These are phyloP conservation scores for Hypomecis punctinalis DNA, from an alignment of 2,888 invertebrate genomes.

Conservation along the genomic window DNA sequence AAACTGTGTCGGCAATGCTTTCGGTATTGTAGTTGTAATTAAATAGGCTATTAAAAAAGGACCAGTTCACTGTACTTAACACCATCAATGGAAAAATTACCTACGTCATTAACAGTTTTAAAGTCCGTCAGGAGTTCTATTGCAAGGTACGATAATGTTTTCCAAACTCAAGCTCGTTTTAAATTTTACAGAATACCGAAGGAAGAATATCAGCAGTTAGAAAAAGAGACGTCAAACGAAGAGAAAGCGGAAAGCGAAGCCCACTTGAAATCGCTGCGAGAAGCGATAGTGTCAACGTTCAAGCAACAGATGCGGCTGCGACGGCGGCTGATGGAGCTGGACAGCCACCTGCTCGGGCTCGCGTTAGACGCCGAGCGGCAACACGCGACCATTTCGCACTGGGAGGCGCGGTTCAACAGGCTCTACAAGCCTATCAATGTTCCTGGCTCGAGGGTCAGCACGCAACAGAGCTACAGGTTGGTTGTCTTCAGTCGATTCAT, in stretches of 20 bases:
- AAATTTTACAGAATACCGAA: constrained; percentile 55
- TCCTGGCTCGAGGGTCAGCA: constrained; percentile 84
- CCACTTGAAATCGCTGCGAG: constrained; percentile 88
- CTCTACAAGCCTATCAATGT: constrained; percentile 87
- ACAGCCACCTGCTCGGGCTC: constrained; percentile 93
- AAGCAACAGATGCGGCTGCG: constrained; percentile 97
- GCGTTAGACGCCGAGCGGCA: constrained; percentile 95
- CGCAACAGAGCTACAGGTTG: constrained; percentile 86
- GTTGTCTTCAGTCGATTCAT: background rate
- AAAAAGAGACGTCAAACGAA: constrained; percentile 61
- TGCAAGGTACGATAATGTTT: background rate
- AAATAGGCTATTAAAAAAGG: too few relatives aligned
- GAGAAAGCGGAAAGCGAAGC: constrained; percentile 67
- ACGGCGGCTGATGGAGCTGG: constrained; percentile 94
- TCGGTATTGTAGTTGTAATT: too few relatives aligned
- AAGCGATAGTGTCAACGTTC: constrained; percentile 94
- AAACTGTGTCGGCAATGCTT: too few relatives aligned
- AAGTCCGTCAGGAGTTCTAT: too few relatives aligned
- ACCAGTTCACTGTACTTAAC: too few relatives aligned
- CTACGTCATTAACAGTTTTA: too few relatives aligned
- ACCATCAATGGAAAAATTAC: too few relatives aligned
- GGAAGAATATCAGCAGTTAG: constrained; percentile 61
- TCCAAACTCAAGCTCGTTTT: background rate
- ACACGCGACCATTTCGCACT: constrained; percentile 94
- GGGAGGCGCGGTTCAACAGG: constrained; percentile 93